Evolutionary conservation across 1,140 invertebrate genomes (phyloP).

Genomic region (Drosophila bifasciata): DNA sequence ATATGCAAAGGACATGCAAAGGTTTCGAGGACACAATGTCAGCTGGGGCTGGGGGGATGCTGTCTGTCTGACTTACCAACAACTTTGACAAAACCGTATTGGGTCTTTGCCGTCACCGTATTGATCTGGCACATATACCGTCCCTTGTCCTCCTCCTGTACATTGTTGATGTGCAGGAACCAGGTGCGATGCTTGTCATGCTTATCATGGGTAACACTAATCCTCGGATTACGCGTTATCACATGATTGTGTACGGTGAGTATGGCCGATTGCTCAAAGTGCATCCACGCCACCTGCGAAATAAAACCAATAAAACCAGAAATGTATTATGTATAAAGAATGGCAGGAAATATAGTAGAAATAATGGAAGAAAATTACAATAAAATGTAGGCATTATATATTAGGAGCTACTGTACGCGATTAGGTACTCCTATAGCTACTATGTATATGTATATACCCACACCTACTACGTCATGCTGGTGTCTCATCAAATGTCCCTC

Average conservation of each 20-base stretch:
- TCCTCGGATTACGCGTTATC: constrained; percentile 95
- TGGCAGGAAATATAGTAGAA: neutral
- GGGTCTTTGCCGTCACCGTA: constrained; percentile 95
- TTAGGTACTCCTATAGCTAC: neutral
- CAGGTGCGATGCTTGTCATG: constrained; percentile 91
- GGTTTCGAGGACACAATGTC: neutral
- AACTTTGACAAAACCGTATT: constrained; percentile 96
- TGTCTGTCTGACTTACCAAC: constrained; percentile 89
- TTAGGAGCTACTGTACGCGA: neutral
- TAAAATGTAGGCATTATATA: no score
- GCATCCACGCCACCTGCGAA: constrained; percentile 96
- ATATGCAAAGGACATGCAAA: constrained; percentile 34
- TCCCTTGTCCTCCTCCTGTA: constrained; percentile 95
- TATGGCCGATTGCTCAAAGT: constrained; percentile 96
- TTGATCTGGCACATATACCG: constrained; percentile 98
- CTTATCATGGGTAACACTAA: constrained; percentile 93
- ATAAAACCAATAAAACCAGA: constrained; percentile 8
- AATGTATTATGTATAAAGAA: no score
- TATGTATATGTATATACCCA: constrained; percentile 7
- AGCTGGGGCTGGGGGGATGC: neutral
- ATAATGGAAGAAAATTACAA: no score
- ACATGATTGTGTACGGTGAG: constrained; percentile 96
- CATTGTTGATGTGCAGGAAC: constrained; percentile 95
- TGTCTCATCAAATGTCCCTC: constrained; percentile 40
- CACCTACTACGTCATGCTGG: neutral